Evolutionary conservation across 1,140 invertebrate species (phyloP).

Genomic region (Battus philenor): DNA sequence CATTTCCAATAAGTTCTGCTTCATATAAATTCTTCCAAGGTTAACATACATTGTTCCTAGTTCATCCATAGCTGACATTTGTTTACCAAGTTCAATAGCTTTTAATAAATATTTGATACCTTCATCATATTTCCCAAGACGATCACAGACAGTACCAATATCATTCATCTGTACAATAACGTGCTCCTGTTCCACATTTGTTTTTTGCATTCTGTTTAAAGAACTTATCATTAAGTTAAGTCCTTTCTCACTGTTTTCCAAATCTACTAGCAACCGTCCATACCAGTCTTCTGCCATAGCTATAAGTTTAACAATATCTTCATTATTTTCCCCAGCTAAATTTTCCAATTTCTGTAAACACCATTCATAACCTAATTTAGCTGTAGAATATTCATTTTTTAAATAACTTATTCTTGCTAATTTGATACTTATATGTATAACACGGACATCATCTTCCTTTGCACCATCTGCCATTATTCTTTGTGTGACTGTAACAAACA

Average conservation of each 20-base stretch:
- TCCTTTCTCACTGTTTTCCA: conserved; percentile 80
- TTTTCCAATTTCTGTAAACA: conserved; percentile 83
- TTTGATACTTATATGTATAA: conserved; percentile 81
- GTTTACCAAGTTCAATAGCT: conserved; percentile 82
- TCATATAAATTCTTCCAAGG: conserved; percentile 86
- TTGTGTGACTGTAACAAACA: conserved; percentile 90
- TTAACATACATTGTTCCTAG: conserved; percentile 88
- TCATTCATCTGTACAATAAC: conserved; percentile 90
- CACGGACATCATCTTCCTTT: conserved; percentile 83
- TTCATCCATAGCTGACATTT: conserved; percentile 79
- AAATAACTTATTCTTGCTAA: conserved; percentile 83
- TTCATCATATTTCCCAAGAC: conserved; percentile 79
- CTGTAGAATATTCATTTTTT: conserved; percentile 79
- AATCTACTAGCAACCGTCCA: conserved; percentile 83
- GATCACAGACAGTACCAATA: conserved; percentile 85
- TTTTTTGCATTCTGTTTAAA: conserved; percentile 79
- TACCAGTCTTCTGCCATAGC: conserved; percentile 89
- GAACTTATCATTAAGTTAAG: conserved; percentile 82
- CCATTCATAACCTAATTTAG: conserved; percentile 85
- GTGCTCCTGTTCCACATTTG: conserved; percentile 83
- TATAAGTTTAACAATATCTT: conserved; percentile 79
- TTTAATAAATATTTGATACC: conserved; percentile 84
- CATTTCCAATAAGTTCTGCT: conserved; percentile 81
- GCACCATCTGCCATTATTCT: conserved; percentile 83
- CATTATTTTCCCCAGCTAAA: conserved; percentile 66